Percentiles rank a stretch among this genome's conserved stretches.
phyloP scores from a whole-genome alignment of 2,888 invertebrate species.

The Hirtodrosophila duncani region DNA sequence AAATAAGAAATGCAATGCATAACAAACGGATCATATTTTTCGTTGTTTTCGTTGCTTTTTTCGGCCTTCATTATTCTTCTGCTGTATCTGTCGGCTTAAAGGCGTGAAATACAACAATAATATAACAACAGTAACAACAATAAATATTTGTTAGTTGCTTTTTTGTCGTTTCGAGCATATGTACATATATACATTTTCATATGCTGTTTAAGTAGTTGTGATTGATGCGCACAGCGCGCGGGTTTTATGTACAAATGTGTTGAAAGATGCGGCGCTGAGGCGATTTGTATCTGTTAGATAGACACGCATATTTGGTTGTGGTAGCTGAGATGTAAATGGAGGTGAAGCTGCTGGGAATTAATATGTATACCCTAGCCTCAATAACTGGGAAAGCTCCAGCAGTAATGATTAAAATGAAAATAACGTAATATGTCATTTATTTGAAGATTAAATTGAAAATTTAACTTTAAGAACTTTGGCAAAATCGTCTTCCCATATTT shows the following conservation, averaged over 20 bases:
- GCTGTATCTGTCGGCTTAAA: constrained; percentile 66
- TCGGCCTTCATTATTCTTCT: constrained; percentile 11
- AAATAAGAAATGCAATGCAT: no score
- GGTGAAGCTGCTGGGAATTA: no score
- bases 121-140: constrained; percentile 39
- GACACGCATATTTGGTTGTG: constrained; percentile 22
- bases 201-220: constrained; percentile 62
- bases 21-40: no score
- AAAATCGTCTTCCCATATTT: no score
- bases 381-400: no score
- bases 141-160: constrained; percentile 58
- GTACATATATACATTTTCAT: no score
- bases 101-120: constrained; percentile 60
- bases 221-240: constrained; percentile 57
- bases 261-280: constrained; percentile 54
- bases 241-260: constrained; percentile 51
- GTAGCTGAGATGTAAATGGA: no score
- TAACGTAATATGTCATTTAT: no score
- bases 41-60: constrained; percentile 1
- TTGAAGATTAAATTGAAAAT: no score
- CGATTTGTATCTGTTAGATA: constrained; percentile 62
- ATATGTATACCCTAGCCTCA: no score
- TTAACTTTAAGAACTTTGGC: no score
- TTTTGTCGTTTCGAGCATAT: constrained; percentile 34
- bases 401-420: no score